A percentile compares a stretch with the other conserved stretches of the same genome.
phyloP scores from a whole-genome alignment of 2,113 vertebrate species.

The Sphyrna mokarran region DNA sequence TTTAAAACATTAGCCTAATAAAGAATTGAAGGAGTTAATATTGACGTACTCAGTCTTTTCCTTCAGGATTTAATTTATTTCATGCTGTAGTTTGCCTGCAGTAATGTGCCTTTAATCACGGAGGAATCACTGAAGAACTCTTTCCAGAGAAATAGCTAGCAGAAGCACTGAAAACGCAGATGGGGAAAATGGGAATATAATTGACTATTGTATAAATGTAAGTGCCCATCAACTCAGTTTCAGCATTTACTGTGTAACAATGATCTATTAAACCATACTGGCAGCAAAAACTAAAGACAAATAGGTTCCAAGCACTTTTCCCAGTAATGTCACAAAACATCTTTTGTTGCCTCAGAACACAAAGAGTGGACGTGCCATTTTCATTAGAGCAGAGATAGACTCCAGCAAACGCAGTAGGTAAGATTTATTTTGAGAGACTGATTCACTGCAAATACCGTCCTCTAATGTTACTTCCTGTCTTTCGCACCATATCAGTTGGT shows the following conservation, averaged over 20 bases:
- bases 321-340: not conserved
- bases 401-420: not conserved
- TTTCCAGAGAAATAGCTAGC: not conserved
- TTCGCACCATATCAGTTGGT: not conserved
- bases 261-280: not conserved
- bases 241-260: not conserved
- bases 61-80: not conserved
- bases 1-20: not conserved
- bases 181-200: slow-evolving; percentile 11
- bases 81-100: not conserved
- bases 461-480: not conserved
- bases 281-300: not conserved
- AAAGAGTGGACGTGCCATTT: not conserved
- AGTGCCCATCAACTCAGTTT: not conserved
- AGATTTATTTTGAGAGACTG: not conserved
- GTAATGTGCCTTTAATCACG: not conserved
- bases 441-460: not conserved
- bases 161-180: not conserved
- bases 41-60: not conserved
- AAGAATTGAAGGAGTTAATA: not conserved
- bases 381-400: not conserved
- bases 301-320: not conserved
- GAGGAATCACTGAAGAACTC: not conserved
- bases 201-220: not conserved
- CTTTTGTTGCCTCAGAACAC: not conserved